These are phyloP conservation scores for Lepidurus couesii DNA, from an alignment of 1,140 invertebrate genomes.

Conservation along the genomic window DNA sequence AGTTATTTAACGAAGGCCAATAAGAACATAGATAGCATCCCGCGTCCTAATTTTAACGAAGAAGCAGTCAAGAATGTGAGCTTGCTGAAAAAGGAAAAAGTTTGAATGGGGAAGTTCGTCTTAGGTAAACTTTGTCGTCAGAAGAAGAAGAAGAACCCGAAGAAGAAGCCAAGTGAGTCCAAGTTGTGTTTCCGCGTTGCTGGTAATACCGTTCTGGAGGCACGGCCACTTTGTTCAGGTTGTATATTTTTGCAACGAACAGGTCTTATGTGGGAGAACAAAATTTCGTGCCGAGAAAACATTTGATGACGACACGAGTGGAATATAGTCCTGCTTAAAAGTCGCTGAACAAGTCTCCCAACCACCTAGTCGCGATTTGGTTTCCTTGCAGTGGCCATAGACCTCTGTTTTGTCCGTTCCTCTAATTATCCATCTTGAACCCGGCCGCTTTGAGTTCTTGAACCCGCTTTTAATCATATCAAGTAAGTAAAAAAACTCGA, in stretches of 20 bases:
- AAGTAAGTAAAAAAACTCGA: too few relatives aligned
- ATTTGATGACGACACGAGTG: not conserved
- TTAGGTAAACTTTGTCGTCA: not conserved
- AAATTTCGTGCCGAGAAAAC: not conserved
- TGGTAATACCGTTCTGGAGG: not conserved
- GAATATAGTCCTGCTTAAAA: not conserved
- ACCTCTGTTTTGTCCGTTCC: not conserved
- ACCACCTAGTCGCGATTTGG: slow-evolving; percentile 9
- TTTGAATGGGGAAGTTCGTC: too few relatives aligned
- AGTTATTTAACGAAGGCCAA: too few relatives aligned
- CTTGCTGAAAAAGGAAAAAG: too few relatives aligned
- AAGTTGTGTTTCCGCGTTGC: not conserved
- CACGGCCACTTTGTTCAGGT: not conserved
- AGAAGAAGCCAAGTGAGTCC: not conserved
- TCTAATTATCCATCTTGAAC: not conserved
- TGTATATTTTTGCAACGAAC: not conserved
- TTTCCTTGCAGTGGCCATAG: not conserved
- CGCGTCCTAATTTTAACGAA: too few relatives aligned
- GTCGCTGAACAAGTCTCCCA: not conserved
- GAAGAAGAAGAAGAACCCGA: not conserved
- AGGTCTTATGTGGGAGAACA: slow-evolving; percentile 2
- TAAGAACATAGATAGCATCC: too few relatives aligned
- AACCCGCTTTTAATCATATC: not conserved
- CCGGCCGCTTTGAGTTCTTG: not conserved
- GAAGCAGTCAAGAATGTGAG: too few relatives aligned